A percentile compares a stretch with the other conserved stretches of the same genome.
phyloP scores from a whole-genome alignment of 2,113 vertebrate species.

The Marmota monax region DNA sequence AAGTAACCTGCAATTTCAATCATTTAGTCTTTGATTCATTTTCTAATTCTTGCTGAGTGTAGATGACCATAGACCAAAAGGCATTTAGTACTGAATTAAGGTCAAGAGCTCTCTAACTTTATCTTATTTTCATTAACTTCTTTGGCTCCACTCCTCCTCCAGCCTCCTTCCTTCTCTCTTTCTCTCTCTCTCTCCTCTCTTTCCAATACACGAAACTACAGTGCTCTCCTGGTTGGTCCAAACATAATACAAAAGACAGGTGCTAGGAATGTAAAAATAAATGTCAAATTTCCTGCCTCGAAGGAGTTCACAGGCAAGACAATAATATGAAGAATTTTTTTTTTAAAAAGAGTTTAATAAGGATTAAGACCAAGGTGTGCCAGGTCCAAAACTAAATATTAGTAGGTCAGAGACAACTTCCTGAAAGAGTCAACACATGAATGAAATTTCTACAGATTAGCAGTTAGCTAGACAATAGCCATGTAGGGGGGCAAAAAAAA shows the following conservation, averaged over 20 bases:
- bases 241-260: neutral
- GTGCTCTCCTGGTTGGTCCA: neutral
- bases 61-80: neutral
- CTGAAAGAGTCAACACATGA: neutral
- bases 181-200: neutral
- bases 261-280: neutral
- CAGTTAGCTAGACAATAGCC: neutral
- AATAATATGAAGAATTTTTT: neutral
- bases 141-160: neutral
- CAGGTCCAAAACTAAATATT: neutral
- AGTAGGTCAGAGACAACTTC: neutral
- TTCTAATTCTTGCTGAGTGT: neutral
- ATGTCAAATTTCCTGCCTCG: neutral
- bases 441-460: neutral
- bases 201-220: neutral
- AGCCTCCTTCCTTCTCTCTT: neutral
- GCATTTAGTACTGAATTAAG: neutral
- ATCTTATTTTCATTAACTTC: slow-evolving; percentile 17
- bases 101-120: neutral
- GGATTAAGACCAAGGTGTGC: neutral
- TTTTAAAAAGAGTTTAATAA: neutral
- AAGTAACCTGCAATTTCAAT: neutral
- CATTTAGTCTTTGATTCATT: neutral
- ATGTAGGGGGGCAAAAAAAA: neutral
- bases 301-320: neutral